Percentiles rank a stretch among this genome's conserved stretches.
Evolutionary conservation across 2,797 vertebrate genomes (phyloP).

Genomic region (Botia almorhae): DNA sequence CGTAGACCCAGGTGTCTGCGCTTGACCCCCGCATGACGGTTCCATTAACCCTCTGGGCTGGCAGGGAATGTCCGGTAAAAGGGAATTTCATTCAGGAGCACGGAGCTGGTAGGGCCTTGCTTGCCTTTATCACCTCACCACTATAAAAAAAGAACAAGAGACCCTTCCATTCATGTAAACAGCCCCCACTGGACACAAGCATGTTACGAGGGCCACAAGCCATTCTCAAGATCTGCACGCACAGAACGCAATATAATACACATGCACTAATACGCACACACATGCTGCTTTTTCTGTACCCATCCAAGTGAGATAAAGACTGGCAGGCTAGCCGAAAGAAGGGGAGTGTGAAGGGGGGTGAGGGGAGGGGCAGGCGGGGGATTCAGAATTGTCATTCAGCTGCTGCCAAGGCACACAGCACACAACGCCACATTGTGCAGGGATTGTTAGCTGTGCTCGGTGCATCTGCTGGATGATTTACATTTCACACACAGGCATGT

Average conservation of each 20-base stretch:
- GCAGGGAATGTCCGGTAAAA: conserved; percentile 79
- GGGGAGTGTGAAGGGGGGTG: conserved; percentile 54
- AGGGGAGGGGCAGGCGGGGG: conserved; percentile 47
- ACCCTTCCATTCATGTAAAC: conserved; percentile 60
- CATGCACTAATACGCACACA: conserved; percentile 59
- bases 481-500: conserved; percentile 36
- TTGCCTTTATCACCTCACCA: conserved; percentile 69
- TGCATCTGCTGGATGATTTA: conserved; percentile 49
- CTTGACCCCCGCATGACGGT: conserved; percentile 91
- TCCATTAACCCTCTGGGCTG: conserved; percentile 86
- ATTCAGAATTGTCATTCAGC: conserved; percentile 61
- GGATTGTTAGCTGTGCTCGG: conserved; percentile 47
- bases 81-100: conserved; percentile 62
- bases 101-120: conserved; percentile 59
- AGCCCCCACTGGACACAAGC: conserved; percentile 56
- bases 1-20: conserved; percentile 92
- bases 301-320: conserved; percentile 84
- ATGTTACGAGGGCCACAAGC: conserved; percentile 43
- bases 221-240: conserved; percentile 60
- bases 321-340: conserved; percentile 76
- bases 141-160: neutral
- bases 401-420: conserved; percentile 60
- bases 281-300: conserved; percentile 74
- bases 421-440: conserved; percentile 43
- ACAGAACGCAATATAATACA: conserved; percentile 57